Base-by-base conservation (phyloP, 2,797 vertebrate genomes). In the Danio jaintianensis region DNA sequence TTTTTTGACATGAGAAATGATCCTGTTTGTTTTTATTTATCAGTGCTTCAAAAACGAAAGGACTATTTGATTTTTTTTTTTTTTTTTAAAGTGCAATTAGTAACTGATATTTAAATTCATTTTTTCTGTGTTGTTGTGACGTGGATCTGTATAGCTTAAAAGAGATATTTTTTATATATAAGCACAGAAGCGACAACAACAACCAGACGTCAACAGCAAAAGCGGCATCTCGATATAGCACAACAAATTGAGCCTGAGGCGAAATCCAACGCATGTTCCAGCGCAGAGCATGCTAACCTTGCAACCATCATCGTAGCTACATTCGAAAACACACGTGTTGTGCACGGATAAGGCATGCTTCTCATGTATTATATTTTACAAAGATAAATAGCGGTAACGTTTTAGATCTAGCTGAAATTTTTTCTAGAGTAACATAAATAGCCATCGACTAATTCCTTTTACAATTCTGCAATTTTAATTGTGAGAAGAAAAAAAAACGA, bases 31-130 rank as follows among this genome's bases (percentile, higher is more conserved):
- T 84, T 86, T 87, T 59, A 86, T 90, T 87, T 89, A 88, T 91
- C 85, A 87, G 85, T 81, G 89, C 88, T 89, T 87, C 90, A 87
- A 88, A n/a, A 29, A 85, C 86, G 71, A 91, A 94, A 92, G 87
- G 90, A 92, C 91, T 92, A 91, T 87, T 87, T 91, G 85, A 90
- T 87, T 87, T 88, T 87, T 87, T 75, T 63, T 83, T 79, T n/a
- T 29, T 82, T 83, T 75, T 78, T 63, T 83, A 79, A 94, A 95
- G 94, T 95, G 94, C 94, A 95, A 95, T 95, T 95, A 94, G 91
- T 89, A 91, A 88, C 89, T 89, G 87, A 91, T 91, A 92, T 92
- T 84, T 85, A 89, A 92, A 90, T 88, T 92, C 88, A 92, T 91
- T 87, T 89, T 80, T 91, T 88, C 89, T 91, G 89, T 91, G 86